Evolutionary conservation across 2,797 vertebrate species (phyloP).

Genomic region (Siniperca undulata): DNA sequence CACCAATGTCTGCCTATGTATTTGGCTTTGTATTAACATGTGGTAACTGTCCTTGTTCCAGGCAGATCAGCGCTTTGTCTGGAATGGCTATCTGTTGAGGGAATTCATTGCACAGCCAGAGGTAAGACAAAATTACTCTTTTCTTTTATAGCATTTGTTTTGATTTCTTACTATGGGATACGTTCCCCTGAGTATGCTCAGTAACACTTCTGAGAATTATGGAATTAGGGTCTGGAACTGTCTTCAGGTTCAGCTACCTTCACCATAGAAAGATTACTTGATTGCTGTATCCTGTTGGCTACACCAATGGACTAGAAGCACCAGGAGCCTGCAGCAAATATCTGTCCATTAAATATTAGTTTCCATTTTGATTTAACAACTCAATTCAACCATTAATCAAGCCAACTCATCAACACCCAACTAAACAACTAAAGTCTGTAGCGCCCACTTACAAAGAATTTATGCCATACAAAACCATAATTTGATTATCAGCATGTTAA

Average conservation of each 20-base stretch:
- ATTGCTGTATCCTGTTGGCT: not conserved
- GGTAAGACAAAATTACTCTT: constrained; percentile 77
- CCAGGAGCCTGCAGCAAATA: not conserved
- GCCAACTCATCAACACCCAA: too few relatives aligned
- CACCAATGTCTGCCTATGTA: rapidly evolving
- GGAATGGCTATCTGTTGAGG: constrained; percentile 94
- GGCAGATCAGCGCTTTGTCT: constrained; percentile 97
- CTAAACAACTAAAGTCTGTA: too few relatives aligned
- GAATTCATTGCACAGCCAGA: constrained; percentile 95
- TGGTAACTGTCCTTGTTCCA: constrained; percentile 57
- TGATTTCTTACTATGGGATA: not conserved
- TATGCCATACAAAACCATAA: too few relatives aligned
- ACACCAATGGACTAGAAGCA: not conserved
- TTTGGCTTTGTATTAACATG: not conserved
- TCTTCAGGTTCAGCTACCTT: not conserved
- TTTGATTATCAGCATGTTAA: too few relatives aligned
- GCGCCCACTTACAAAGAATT: too few relatives aligned
- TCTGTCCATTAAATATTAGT: too few relatives aligned
- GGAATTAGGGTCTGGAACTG: not conserved
- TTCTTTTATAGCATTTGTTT: not conserved
- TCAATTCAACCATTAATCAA: too few relatives aligned
- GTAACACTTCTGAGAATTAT: not conserved
- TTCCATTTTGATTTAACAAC: too few relatives aligned
- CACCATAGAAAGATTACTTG: not conserved
- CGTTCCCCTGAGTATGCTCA: not conserved